Base-by-base conservation (phyloP, 2,797 vertebrate species). In the Coregonus sp. region DNA sequence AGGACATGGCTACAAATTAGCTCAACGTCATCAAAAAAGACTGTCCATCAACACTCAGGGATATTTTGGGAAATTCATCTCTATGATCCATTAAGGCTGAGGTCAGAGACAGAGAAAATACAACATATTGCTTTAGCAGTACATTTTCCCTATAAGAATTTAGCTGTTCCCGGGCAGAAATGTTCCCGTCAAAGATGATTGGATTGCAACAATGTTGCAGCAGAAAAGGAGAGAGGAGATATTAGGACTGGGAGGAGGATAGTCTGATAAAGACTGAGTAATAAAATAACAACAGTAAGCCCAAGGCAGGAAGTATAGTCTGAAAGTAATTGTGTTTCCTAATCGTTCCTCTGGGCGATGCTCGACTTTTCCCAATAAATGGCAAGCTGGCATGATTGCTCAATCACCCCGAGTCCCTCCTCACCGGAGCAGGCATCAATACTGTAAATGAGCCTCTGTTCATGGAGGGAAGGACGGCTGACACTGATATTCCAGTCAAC, bases 261-360 rank as follows among this genome's bases (percentile, higher is more conserved):
- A 85, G 69, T 94, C 92, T 86, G 89, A 93, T 92, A 89, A 89
- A 92, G 86, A 87, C 86, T 83, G 82, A 91, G 89, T 92, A 91
- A 94, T 94, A 91, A 93, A 92, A 88, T 89, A 92, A 91, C 85
- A 92, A 93, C 89, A 92, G 91, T 91, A 91, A 89, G 88, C 92
- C 89, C 77, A 88, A 87, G 90, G 91, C 91, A 84, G 78, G 81
- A 85, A 91, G 89, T 89, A 86, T 87, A 89, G 88, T 90, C 84
- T 86, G 83, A 88, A 91, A 92, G 93, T 94, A 94, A 94, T 94
- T 94, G 92, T 89, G 89, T 94, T 93, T 92, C 90, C 92, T 94
- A 93, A 95, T 93, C 89, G 89, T 76, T 92, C 90, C 94, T 93
- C 86, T 86, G 90, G 93, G 94, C 91, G 79, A 92, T 80, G 81